phyloP scores from a whole-genome alignment of 2,797 vertebrate species.

The Chaetophractus vellerosus region DNA sequence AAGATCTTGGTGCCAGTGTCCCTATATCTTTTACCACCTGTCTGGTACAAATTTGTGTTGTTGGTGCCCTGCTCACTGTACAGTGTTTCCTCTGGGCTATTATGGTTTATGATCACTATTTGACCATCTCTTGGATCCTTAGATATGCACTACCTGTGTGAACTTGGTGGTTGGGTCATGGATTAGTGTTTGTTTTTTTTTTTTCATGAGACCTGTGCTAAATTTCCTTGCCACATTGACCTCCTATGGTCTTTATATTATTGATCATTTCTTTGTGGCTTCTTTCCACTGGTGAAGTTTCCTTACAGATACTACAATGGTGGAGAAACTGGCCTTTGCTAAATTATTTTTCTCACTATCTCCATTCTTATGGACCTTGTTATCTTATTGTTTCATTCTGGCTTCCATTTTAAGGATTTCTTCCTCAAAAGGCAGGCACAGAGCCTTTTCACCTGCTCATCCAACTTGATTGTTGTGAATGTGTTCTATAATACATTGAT shows the following conservation, averaged over 20 bases:
- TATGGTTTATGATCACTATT: background rate
- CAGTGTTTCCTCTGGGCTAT: background rate
- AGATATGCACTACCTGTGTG: background rate
- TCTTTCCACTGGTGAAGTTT: background rate
- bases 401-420: background rate
- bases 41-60: too few relatives aligned
- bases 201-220: background rate
- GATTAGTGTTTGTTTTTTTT: background rate
- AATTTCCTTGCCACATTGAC: background rate
- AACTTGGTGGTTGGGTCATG: background rate
- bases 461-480: background rate
- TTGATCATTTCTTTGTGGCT: slow-evolving; percentile 22
- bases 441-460: background rate
- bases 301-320: background rate
- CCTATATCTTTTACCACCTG: too few relatives aligned
- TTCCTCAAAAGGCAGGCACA: background rate
- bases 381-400: background rate
- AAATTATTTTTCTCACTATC: background rate
- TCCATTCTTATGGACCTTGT: background rate
- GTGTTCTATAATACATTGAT: background rate
- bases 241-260: background rate
- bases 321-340: too few relatives aligned
- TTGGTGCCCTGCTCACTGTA: too few relatives aligned
- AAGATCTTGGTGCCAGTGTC: too few relatives aligned
- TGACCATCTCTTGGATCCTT: background rate